phyloP scores from a whole-genome alignment of 2,888 invertebrate genomes.

The Philereme vetulata region DNA sequence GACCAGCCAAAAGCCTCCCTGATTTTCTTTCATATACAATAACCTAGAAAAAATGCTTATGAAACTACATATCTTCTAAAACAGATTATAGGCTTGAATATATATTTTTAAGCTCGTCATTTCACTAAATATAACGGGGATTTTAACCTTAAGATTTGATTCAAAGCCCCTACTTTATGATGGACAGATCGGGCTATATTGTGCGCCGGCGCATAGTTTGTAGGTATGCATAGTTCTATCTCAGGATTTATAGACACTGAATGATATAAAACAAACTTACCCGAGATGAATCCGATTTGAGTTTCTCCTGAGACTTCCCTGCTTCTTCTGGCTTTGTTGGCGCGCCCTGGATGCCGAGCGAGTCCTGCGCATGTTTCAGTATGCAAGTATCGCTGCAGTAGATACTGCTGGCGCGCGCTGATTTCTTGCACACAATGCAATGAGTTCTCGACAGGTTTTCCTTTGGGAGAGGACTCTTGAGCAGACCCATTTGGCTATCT shows the following conservation, averaged over 20 bases:
- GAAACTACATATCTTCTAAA: conserved; percentile 2
- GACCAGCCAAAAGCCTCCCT: conserved; percentile 89
- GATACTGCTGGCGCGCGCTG: conserved; percentile 91
- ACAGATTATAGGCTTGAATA: background rate
- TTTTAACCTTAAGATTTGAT: no score
- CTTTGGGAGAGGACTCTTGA: conserved; percentile 44
- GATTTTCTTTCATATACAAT: conserved; percentile 93
- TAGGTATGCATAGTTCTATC: no score
- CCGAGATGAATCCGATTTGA: conserved; percentile 70
- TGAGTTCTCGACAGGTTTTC: conserved; percentile 57
- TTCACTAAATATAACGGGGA: no score
- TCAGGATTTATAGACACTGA: no score
- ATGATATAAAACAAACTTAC: conserved; percentile 47
- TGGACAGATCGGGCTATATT: no score
- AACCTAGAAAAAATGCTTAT: conserved; percentile 70
- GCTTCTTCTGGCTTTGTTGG: conserved; percentile 54
- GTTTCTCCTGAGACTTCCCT: conserved; percentile 61
- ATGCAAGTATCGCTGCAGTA: conserved; percentile 96
- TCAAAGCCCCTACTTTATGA: no score
- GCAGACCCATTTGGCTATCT: conserved; percentile 28
- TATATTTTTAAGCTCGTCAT: no score
- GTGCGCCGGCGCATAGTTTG: no score
- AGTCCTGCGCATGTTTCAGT: conserved; percentile 91
- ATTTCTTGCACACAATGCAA: conserved; percentile 91
- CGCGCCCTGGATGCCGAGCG: conserved; percentile 61